phyloP scores from a whole-genome alignment of 2,888 invertebrate genomes.

The Melinopterus prodromus region DNA sequence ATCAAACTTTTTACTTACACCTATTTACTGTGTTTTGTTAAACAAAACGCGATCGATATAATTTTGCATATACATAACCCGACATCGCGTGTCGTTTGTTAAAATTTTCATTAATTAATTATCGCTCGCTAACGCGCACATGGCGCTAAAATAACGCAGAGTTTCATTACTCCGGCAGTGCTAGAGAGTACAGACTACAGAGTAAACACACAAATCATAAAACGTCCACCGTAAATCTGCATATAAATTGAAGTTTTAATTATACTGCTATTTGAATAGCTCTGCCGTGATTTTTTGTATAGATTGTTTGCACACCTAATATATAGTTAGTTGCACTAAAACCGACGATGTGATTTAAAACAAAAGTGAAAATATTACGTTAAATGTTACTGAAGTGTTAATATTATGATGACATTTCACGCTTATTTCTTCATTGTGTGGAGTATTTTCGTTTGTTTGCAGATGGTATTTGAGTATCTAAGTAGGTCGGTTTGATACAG shows the following conservation, averaged over 20 bases:
- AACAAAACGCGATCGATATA: background rate
- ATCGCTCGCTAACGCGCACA: background rate
- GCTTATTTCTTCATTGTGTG: too few relatives aligned
- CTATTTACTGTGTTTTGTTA: background rate
- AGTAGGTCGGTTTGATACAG: too few relatives aligned
- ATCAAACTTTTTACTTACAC: background rate
- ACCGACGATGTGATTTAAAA: too few relatives aligned
- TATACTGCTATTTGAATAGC: background rate
- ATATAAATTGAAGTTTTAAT: conserved; percentile 4
- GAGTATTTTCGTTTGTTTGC: too few relatives aligned
- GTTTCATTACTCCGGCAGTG: background rate
- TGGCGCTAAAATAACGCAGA: background rate
- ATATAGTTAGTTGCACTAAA: too few relatives aligned
- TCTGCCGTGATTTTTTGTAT: background rate
- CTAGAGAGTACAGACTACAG: background rate
- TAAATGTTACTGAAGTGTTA: too few relatives aligned
- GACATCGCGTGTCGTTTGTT: background rate
- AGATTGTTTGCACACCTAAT: too few relatives aligned
- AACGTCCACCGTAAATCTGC: background rate
- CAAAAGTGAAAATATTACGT: too few relatives aligned
- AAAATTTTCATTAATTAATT: background rate
- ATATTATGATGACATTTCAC: too few relatives aligned
- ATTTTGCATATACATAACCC: background rate
- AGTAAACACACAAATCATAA: background rate
- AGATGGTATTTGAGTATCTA: too few relatives aligned